A percentile compares a stretch with the other conserved stretches of the same genome.
Conservation (phyloP, 2,113 vertebrate species). For the Poecilia latipinna region DNA sequence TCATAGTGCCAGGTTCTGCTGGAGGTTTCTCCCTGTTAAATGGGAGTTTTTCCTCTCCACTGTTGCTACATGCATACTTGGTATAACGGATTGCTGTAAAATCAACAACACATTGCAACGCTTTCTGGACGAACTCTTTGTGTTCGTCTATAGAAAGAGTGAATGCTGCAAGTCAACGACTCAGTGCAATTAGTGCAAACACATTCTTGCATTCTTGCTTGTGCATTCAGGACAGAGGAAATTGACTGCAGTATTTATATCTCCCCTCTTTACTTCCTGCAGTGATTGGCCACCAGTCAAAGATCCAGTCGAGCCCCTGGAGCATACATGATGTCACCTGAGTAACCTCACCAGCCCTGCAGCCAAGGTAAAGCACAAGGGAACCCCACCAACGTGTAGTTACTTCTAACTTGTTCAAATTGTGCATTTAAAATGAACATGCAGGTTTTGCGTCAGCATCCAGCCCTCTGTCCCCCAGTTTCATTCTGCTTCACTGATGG, state of each 20-base stretch:
- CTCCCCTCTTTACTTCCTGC: conserved; percentile 53
- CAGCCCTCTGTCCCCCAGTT: conserved; percentile 27
- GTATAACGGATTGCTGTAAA: too few species aligned
- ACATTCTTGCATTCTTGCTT: too few species aligned
- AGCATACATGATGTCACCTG: conserved; percentile 68
- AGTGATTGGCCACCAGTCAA: conserved; percentile 59
- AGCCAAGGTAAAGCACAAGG: conserved; percentile 39
- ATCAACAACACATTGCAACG: too few species aligned
- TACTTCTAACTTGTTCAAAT: conserved; percentile 41
- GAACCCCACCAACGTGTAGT: conserved; percentile 20
- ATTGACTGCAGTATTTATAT: conserved; percentile 58
- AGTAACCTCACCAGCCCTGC: conserved; percentile 63
- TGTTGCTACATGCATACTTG: too few species aligned
- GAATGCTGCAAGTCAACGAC: too few species aligned
- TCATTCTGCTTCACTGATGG: conserved; percentile 52
- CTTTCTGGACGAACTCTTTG: too few species aligned
- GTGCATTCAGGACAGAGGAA: not conserved
- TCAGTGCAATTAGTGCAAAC: too few species aligned
- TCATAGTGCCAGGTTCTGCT: too few species aligned
- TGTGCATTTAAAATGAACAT: conserved; percentile 33
- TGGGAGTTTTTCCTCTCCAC: too few species aligned
- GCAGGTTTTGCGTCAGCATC: conserved; percentile 20
- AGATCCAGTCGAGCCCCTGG: conserved; percentile 57
- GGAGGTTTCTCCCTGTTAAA: too few species aligned
- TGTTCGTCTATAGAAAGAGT: too few species aligned